Evolutionary conservation across 2,888 invertebrate genomes (phyloP), one percentile per base, ranked within the genome.

Genomic region (Clitarchus hookeri): DNA sequence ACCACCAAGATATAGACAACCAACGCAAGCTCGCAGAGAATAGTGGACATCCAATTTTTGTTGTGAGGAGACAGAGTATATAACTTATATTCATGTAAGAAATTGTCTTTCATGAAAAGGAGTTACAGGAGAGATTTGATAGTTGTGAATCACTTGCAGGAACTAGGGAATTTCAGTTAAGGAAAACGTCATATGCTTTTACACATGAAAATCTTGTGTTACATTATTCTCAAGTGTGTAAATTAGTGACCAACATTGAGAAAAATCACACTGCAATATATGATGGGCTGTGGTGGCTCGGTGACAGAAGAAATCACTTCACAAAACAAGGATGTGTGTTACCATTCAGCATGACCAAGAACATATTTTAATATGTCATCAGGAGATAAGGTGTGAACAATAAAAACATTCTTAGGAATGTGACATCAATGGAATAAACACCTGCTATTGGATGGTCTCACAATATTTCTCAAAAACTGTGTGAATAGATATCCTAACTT

Each of bases 31-130:
- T 79, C 0, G n/a, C 23, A 79, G 23, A 79, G n/a, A n/a, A 79
- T n/a, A 79, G 79, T n/a, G 25, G 8, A 79, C 27, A 79, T 11
- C 79, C 79, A n/a, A 79, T 79, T 13, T 79, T 36, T 36, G 1
- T 36, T 36, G 36, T 36, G 36, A 36, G 4, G 36, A 36, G 36
- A 36, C 4, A 36, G 4, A 23, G 9, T 4, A n/a, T 12, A 79
- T 79, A 79, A 79, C n/a, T 79, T 79, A 79, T n/a, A 79, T 79
- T n/a, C 79, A 16, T 79, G 79, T 79, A n/a, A 79, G 12, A 79
- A 79, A n/a, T 9, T 13, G 0, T 79, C 12, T n/a, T 4, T 79
- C n/a, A 27, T 79, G 79, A 79, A 79, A 79, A 26, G 79, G 79
- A 79, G 27, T n/a, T 79, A 26, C 79, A 79, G 25, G 25, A 79